Evolutionary conservation across 2,113 vertebrate genomes (phyloP).

Genomic region (Lasiurus cinereus): DNA sequence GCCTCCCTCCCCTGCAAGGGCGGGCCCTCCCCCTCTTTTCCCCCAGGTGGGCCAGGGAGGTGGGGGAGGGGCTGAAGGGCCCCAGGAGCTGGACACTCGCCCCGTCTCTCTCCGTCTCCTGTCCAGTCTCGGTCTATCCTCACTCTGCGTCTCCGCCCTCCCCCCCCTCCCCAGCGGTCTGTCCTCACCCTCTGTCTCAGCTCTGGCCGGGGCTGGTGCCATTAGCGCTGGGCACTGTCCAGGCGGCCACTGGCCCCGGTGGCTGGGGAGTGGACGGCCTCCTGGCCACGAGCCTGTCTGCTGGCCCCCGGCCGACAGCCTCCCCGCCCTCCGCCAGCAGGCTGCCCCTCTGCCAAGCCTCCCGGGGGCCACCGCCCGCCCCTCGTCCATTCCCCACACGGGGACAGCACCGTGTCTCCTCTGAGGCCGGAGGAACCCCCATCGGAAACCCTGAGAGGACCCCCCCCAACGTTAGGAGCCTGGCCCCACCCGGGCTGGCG

Average conservation of each 20-base stretch:
- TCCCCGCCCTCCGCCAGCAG: not conserved
- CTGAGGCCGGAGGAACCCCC: not conserved
- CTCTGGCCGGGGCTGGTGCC: not conserved
- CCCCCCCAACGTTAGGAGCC: too few relatives aligned
- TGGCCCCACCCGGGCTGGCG: too few relatives aligned
- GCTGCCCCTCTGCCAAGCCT: not conserved
- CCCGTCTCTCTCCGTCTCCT: not conserved
- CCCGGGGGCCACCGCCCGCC: not conserved
- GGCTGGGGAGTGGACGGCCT: not conserved
- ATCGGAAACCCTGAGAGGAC: not conserved
- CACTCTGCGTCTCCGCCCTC: fast-evolving
- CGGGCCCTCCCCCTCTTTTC: not conserved
- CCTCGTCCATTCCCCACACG: not conserved
- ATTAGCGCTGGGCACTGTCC: not conserved
- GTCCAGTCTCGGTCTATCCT: not conserved
- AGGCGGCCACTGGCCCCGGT: not conserved
- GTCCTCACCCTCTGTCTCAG: not conserved
- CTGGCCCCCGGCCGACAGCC: not conserved
- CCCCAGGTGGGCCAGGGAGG: not conserved
- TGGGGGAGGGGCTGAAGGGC: fast-evolving
- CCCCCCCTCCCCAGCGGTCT: not conserved
- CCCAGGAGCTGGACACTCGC: not conserved
- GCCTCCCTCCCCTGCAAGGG: not conserved
- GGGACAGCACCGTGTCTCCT: not conserved
- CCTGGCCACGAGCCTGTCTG: not conserved